Evolutionary conservation across 2,113 vertebrate genomes (phyloP).

Genomic region (Cranoglanis bouderius): DNA sequence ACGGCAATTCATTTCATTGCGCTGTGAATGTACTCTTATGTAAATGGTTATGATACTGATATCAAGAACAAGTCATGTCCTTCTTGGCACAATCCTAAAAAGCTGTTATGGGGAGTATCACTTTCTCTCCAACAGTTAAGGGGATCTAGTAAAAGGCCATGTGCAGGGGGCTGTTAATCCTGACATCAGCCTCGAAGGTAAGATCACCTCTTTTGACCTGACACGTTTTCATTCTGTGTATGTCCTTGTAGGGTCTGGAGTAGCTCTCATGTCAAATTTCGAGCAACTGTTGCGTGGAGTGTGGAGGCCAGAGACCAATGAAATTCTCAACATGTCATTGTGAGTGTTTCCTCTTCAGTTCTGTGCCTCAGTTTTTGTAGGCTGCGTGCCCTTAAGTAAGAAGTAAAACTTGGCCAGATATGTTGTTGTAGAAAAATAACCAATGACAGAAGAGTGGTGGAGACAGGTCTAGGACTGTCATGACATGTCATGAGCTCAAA

Average conservation of each 20-base stretch:
- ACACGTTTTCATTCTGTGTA: constrained; percentile 62
- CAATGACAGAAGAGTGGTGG: neutral
- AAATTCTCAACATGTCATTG: constrained; percentile 97
- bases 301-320: constrained; percentile 95
- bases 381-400: neutral
- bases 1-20: neutral
- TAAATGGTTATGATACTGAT: neutral
- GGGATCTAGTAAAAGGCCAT: neutral
- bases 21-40: neutral
- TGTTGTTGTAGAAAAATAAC: neutral
- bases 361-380: neutral
- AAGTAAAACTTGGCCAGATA: neutral
- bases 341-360: constrained; percentile 64
- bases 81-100: neutral
- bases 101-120: neutral
- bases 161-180: neutral
- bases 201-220: constrained; percentile 47
- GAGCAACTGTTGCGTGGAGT: constrained; percentile 94
- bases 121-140: constrained; percentile 6
- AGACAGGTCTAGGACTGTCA: neutral
- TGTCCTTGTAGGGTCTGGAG: constrained; percentile 83
- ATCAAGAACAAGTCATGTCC: neutral
- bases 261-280: constrained; percentile 91
- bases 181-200: neutral
- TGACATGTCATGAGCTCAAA: neutral